Evolutionary conservation across 2,888 invertebrate species (phyloP), one percentile per base, ranked within the genome.

Genomic region (Incurvaria masculella): DNA sequence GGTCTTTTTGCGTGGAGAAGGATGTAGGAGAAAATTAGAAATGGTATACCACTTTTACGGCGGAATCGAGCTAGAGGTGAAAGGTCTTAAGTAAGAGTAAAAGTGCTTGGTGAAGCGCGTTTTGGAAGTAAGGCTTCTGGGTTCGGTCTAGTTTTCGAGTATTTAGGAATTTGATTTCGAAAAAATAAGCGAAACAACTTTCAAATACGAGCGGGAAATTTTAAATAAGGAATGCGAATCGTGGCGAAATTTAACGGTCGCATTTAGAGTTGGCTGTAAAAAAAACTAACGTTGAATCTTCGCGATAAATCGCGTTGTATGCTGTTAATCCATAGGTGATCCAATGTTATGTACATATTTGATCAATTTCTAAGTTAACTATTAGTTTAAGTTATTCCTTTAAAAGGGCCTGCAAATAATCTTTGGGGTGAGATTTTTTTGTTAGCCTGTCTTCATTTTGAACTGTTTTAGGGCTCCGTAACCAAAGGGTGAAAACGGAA

Each of bases 41-140:
- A 67, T 72, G 62, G 72, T 72, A 72, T 67, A 68, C 68, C 53
- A 68, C 62, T 67, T 68, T 60, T 61, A 59, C 56, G 53, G 38
- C 11, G 17, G 27, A 19, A 11, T 2, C 27, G 5, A 1, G 21
- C 47, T 16, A 53, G 49, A 46, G 47, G n/a, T 21, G 52, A 55
- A 58, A 60, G 41, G 58, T 49, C 27, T 10, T 55, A 60, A 49
- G 44, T 51, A 1, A 4, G 33, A 14, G 14, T n/a, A 33, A 14
- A 14, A 14, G 14, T 23, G 20, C 4, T 21, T 17, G 17, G 21
- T n/a, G n/a, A 21, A 26, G 23, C 17, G 20, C 17, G 10, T 4
- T 43, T 43, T 43, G 5, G 23, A 26, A 26, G 21, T 2, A 17
- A 11, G 23, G 42, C 20, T 43, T 8, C 23, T 3, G 21, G 8